These are phyloP conservation scores for Menidia menidia DNA, from an alignment of 2,797 vertebrate species.

Conservation along the genomic window DNA sequence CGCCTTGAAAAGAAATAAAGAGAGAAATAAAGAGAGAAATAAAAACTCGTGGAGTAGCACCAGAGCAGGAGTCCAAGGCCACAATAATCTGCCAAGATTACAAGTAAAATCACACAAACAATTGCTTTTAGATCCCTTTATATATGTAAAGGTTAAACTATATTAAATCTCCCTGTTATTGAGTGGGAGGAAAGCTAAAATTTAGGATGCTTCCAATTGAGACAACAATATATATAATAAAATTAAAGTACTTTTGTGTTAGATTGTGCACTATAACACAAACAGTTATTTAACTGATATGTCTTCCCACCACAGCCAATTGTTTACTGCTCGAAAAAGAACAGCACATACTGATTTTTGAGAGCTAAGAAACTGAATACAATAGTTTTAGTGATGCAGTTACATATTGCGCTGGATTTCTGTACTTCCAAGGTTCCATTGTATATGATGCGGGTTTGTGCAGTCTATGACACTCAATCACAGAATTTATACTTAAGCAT, in stretches of 20 bases:
- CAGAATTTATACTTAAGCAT: not conserved
- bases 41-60: too few relatives aligned
- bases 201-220: not conserved
- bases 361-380: not conserved
- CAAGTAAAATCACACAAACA: not conserved
- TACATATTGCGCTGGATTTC: not conserved
- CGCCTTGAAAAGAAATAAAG: too few relatives aligned
- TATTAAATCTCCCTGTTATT: not conserved
- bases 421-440: not conserved
- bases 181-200: not conserved
- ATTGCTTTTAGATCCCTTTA: not conserved
- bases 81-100: too few relatives aligned
- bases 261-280: too few relatives aligned
- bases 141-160: not conserved
- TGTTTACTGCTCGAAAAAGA: not conserved
- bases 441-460: not conserved
- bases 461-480: not conserved
- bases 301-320: not conserved
- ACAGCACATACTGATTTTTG: not conserved
- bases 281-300: too few relatives aligned
- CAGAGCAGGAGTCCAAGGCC: too few relatives aligned
- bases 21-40: too few relatives aligned
- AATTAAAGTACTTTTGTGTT: too few relatives aligned
- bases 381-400: not conserved
- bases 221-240: too few relatives aligned